These are phyloP conservation scores for Dichetophora obliterata DNA, from an alignment of 2,888 invertebrate species.

Conservation along the genomic window DNA sequence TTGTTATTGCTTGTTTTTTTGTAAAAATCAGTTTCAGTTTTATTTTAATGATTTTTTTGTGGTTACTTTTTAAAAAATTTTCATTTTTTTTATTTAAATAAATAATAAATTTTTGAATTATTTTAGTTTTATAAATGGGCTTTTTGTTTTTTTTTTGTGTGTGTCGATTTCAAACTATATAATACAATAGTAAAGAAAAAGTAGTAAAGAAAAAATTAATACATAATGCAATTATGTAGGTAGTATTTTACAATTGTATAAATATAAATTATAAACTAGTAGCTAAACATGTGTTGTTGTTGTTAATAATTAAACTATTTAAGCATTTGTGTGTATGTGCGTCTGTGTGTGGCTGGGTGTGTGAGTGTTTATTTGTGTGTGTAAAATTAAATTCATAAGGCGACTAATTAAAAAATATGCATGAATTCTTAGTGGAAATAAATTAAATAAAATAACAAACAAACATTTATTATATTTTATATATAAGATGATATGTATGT, in stretches of 20 bases:
- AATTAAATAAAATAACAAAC: no score
- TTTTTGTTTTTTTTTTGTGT: conserved; percentile 3
- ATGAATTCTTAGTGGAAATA: background rate
- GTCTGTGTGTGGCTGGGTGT: conserved; percentile 18
- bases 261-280: conserved; percentile 23
- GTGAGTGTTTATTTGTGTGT: conserved; percentile 18
- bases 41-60: conserved; percentile 21
- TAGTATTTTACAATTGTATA: conserved; percentile 15
- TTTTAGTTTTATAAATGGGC: background rate
- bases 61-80: background rate
- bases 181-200: conserved; percentile 28
- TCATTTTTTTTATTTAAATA: conserved; percentile 6
- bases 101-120: conserved; percentile 17
- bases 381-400: conserved; percentile 1
- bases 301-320: background rate
- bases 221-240: background rate
- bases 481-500: no score
- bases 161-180: conserved; percentile 9
- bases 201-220: conserved; percentile 6
- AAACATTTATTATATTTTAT: no score
- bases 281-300: background rate
- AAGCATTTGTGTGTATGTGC: background rate
- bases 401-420: conserved; percentile 41
- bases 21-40: conserved; percentile 24
- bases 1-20: conserved; percentile 11